phyloP scores from a whole-genome alignment of 2,113 vertebrate genomes.

The Burhinus bistriatus region DNA sequence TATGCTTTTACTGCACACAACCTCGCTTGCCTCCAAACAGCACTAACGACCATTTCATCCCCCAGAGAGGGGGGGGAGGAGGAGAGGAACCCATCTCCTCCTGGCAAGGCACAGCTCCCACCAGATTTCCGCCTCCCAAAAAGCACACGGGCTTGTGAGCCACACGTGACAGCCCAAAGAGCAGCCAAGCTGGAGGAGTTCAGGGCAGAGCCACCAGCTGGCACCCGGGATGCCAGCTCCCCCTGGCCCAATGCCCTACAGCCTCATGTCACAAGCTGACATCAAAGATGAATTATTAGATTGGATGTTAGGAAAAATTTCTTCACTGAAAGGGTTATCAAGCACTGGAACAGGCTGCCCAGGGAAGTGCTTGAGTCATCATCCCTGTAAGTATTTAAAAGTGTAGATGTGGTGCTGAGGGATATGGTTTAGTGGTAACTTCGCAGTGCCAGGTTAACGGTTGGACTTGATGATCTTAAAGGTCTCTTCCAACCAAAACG shows the following conservation, averaged over 20 bases:
- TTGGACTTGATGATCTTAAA: not conserved
- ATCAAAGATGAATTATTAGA: not conserved
- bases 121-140: not conserved
- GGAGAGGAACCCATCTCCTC: not conserved
- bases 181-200: accelerated
- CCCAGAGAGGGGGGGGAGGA: not conserved
- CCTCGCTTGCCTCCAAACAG: not conserved
- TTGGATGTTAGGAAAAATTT: not conserved
- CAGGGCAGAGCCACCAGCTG: not conserved
- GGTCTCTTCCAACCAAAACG: not conserved
- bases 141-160: accelerated
- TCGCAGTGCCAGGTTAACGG: not conserved
- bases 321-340: not conserved
- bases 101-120: not conserved
- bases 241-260: not conserved
- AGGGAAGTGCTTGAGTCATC: not conserved
- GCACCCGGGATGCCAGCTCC: not conserved
- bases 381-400: not conserved
- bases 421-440: not conserved
- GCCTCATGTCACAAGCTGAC: not conserved
- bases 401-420: not conserved
- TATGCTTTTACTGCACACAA: accelerated
- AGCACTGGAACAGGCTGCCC: not conserved
- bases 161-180: accelerated
- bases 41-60: accelerated